Base-by-base conservation (phyloP, 1,140 invertebrate species). In the Condylostylus longicornis region DNA sequence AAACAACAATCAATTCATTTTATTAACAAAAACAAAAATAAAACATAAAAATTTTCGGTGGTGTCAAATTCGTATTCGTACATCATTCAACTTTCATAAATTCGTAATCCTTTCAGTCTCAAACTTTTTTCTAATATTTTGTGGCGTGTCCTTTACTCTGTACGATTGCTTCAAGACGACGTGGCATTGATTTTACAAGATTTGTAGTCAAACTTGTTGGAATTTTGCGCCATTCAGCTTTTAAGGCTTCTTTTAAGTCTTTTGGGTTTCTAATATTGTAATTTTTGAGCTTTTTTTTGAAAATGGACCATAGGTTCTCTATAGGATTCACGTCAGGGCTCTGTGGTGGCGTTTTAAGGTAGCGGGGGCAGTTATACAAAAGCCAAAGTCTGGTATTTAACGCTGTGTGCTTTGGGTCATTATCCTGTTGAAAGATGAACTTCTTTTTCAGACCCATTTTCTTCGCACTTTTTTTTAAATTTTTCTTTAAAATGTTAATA, bases 331-430 rank as follows among this genome's bases (percentile, higher is more conserved):
- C 13, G 25, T 47, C 45, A 13, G 48, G 42, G 8, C 28, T 32
- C 29, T 61, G 53, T 22, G 54, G 39, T 10, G 52, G 47, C 30
- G 39, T 48, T 25, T 48, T 20, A 5, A 57, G 30, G 34, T 49
- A 21, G 35, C 36, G 12, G 5, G 13, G 14, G 29, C 6, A 14
- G 17, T 41, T 33, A 17, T 42, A 42, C 5, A 42, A 27, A 22
- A 61, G 39, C 41, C 42, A 59, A 20, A 46, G 18, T 25, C 43
- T 43, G 1, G 39, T 42, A 14, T 45, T 35, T 13, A 35, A 18
- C 7, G 46, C 30, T 4, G 45, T 52, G 29, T 62, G 53, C 33
- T 61, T 61, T 8, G 40, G 35, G 33, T 37, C 40, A 20, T 42
- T 42, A 21, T 42, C 32, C 10, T 40, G 31, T 14, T 5, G 49